Percentiles rank a stretch among this genome's conserved stretches.
phyloP scores from a whole-genome alignment of 2,888 invertebrate species.

The Pandemis cinnamomeana region DNA sequence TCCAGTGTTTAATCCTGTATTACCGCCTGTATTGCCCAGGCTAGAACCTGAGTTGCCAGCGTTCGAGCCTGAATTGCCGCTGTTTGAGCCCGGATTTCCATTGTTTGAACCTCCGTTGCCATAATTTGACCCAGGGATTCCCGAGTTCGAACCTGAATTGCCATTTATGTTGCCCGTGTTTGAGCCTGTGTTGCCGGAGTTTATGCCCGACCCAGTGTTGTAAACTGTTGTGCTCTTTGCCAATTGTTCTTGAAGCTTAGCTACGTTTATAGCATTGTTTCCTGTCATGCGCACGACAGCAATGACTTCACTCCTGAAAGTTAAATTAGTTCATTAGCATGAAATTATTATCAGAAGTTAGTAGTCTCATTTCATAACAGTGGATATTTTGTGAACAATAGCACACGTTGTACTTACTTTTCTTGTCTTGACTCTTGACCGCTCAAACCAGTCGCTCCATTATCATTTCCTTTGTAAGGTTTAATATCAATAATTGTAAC shows the following conservation, averaged over 20 bases:
- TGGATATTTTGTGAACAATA: not conserved
- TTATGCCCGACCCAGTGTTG: constrained; percentile 62
- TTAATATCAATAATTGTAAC: constrained; percentile 90
- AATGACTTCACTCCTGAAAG: constrained; percentile 88
- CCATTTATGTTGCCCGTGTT: constrained; percentile 43
- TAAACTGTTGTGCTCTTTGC: constrained; percentile 77
- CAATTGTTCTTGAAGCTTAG: constrained; percentile 87
- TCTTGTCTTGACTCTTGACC: constrained; percentile 83
- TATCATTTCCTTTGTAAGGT: constrained; percentile 86
- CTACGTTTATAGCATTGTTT: constrained; percentile 88
- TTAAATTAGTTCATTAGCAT: constrained; percentile 13
- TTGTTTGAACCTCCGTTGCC: constrained; percentile 41
- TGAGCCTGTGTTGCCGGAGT: constrained; percentile 43
- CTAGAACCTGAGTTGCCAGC: constrained; percentile 20
- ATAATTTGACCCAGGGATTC: constrained; percentile 37
- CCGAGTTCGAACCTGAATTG: constrained; percentile 44
- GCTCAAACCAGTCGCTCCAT: constrained; percentile 81
- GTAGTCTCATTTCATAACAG: not conserved
- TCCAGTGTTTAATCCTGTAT: constrained; percentile 26
- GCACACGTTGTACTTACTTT: constrained; percentile 68
- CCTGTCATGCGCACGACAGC: constrained; percentile 88
- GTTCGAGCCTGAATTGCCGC: constrained; percentile 15
- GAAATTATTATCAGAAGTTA: not conserved
- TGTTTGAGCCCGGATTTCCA: constrained; percentile 28
- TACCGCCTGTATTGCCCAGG: constrained; percentile 5